Base-by-base conservation (phyloP, 37 sponge, comb jelly and placozoan genomes). In the Oopsacas minuta region DNA sequence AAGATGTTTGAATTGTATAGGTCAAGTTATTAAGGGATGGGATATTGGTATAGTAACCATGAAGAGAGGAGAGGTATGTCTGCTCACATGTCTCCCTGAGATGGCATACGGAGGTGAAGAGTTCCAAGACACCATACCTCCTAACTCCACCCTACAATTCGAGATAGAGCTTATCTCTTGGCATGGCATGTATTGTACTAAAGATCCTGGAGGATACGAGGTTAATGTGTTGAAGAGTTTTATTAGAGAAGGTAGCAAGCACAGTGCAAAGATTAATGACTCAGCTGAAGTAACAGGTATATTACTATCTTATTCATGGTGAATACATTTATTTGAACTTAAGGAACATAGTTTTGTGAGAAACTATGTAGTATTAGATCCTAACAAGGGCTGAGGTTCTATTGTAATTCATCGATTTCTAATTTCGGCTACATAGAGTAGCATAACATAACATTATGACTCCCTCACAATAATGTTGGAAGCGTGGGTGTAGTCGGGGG, bases 11-110 rank as follows among this genome's bases (percentile, higher is more conserved):
- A n/a, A n/a, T n/a, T n/a, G 38, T 52, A 42, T 81, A 90, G 86
- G 88, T 5, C 84, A 88, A 39, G 98, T 97, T 20, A 97, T 97
- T 75, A 97, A 97, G 52, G 98, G 95, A 0, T 97, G 98, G 98
- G 98, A 97, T 49, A 86, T 84, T 0, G 98, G 98, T 1, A 92
- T 97, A 36, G 90, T 87, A 17, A 94, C 98, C 17, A 97, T 97
- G 98, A 87, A 36, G 20, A 85, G 81, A 39, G 93, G 95, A 53
- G 98, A 97, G 86, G 81, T 88, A 39, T 87, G 90, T 25, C 17
- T 93, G 0, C 87, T 97, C 35, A 97, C 98, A 12, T 97, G 98
- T 38, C 84, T 35, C 39, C 92, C 98, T 0, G 95, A 94, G 42
- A 94, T 90, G 86, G 98, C 91, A 0, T 97, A 97, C 69, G 98